phyloP scores from a whole-genome alignment of 2,888 invertebrate species.

The Prostheceraeus crozeri region DNA sequence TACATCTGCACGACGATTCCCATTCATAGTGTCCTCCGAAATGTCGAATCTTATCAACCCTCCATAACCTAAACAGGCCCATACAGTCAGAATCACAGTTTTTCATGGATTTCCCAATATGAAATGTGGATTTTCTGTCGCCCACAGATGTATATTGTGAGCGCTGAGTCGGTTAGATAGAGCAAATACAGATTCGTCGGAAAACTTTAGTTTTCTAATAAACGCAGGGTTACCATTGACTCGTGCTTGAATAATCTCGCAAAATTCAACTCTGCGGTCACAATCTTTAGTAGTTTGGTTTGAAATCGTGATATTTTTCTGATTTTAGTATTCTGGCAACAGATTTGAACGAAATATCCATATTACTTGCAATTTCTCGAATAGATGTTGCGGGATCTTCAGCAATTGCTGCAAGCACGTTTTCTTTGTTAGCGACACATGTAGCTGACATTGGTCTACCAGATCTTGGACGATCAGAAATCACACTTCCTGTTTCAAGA shows the following conservation, averaged over 20 bases:
- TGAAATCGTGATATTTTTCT: conserved; percentile 21
- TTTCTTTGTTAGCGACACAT: conserved; percentile 13
- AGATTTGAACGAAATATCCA: conserved; percentile 14
- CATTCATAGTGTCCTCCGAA: conserved; percentile 18
- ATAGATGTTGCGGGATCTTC: conserved; percentile 5
- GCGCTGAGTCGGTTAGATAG: conserved; percentile 16
- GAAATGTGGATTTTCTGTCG: conserved; percentile 13
- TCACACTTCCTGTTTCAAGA: conserved; percentile 27
- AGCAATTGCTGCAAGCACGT: conserved; percentile 29
- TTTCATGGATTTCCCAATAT: conserved; percentile 17
- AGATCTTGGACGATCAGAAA: conserved; percentile 27
- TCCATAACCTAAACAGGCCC: conserved; percentile 2
- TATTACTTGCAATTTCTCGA: conserved; percentile 1
- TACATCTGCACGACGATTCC: conserved; percentile 24
- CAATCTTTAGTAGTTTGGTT: conserved; percentile 10
- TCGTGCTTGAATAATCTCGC: conserved; percentile 19
- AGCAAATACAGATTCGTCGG: conserved; percentile 17
- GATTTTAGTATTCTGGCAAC: conserved; percentile 15
- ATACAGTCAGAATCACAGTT: conserved; percentile 8
- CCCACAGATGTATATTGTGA: conserved; percentile 15
- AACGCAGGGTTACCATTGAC: conserved; percentile 18
- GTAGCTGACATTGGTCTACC: conserved; percentile 24
- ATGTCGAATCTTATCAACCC: conserved; percentile 20
- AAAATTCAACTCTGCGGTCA: conserved; percentile 19
- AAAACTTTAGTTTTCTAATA: conserved; percentile 12